Evolutionary conservation across 2,888 invertebrate species (phyloP).

Genomic region (Entomobrya proxima): DNA sequence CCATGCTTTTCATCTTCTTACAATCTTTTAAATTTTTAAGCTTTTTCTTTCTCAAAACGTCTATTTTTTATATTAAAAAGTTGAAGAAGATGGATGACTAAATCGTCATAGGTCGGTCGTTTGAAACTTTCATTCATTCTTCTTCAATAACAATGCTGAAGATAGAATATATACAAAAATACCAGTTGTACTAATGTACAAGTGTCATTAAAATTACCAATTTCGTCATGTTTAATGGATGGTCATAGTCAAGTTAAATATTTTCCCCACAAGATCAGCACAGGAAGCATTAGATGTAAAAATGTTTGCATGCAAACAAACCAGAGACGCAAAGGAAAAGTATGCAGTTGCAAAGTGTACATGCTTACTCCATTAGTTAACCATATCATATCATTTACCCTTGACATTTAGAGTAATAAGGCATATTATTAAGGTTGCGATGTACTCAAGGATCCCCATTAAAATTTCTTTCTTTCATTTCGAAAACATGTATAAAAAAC

Average conservation of each 20-base stretch:
- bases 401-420: slow-evolving; percentile 25
- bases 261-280: neutral
- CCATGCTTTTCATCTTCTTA: slow-evolving; percentile 19
- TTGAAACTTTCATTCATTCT: slow-evolving; percentile 34
- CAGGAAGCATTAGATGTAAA: no score
- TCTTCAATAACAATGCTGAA: neutral
- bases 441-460: neutral
- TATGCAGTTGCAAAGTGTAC: neutral
- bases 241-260: neutral
- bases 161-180: neutral
- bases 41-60: neutral
- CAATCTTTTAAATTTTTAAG: slow-evolving; percentile 18
- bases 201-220: slow-evolving; percentile 45
- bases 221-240: slow-evolving; percentile 16
- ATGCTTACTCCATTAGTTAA: neutral
- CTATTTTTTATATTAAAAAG: neutral
- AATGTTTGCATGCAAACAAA: no score
- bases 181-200: neutral
- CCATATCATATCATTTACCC: slow-evolving; percentile 40
- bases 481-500: neutral
- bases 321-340: neutral
- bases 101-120: slow-evolving; percentile 4
- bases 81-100: neutral
- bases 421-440: neutral
- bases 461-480: neutral